Evolutionary conservation across 2,888 invertebrate species (phyloP), one percentile per base, ranked within the genome.

Genomic region (Harpagoxenus sublaevis): DNA sequence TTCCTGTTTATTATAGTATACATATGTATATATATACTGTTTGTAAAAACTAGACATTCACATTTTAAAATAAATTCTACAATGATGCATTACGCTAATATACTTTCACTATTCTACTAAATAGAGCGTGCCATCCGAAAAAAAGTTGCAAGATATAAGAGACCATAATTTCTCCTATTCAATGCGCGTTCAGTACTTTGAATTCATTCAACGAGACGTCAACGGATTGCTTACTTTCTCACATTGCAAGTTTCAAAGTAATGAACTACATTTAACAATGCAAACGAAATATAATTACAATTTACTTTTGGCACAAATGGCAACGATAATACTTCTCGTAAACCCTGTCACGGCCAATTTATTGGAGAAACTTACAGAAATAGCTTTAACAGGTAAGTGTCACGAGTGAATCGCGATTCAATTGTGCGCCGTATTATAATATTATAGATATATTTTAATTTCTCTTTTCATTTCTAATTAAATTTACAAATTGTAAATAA

Each of bases 101-200:
- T 3, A 55, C 79, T 79, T 79, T 79, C 79, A 79, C 79, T 71
- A 15, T 71, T 70, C 3, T 57, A 71, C 9, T 70, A 81, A 81
- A 73, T 73, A 73, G 79, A 81, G 73, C 79, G 48, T 48, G 18
- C 6, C 18, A 48, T 45, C 6, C 28, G 73, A 60, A 62, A 71
- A 71, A 48, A 55, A 48, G 1, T 65, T 6, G 6, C 3, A 4
- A 39, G 12, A 8, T 55, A 18, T 35, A 39, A 39, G n/a, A 15
- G 48, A 23, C 15, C 15, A 57, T 45, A 71, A 71, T 79, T 71
- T 71, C 57, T 71, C 60, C 10, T 23, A 42, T 60, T 70, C 23
- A 60, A 31, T 79, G 10, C 15, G 8, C 15, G 35, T 57, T 57
- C 45, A 79, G 66, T 68, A 51, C 18, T 68, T 51, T 4, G 23